Evolutionary conservation across 1,140 invertebrate species (phyloP).

Genomic region (Drosophila melanogaster): DNA sequence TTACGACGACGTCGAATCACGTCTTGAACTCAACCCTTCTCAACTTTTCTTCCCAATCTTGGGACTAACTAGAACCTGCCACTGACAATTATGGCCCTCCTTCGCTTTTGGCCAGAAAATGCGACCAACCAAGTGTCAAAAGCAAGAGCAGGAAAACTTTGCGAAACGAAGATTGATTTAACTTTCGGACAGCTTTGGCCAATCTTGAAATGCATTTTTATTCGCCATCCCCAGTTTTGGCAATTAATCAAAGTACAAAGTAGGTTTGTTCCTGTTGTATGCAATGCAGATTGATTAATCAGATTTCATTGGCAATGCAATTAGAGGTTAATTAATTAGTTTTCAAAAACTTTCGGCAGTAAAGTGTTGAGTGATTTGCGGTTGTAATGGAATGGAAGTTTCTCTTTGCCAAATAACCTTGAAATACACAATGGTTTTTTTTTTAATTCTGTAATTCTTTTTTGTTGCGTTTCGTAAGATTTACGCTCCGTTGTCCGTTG

Average conservation of each 20-base stretch:
- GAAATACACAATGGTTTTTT: not conserved
- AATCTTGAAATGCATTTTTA: slow-evolving; percentile 63
- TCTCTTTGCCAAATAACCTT: not conserved
- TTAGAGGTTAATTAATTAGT: slow-evolving; percentile 72
- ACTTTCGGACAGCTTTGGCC: slow-evolving; percentile 61
- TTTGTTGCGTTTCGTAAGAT: not conserved
- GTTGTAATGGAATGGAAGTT: slow-evolving; percentile 14
- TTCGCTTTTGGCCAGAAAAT: slow-evolving; percentile 25
- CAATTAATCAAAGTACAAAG: slow-evolving; percentile 72
- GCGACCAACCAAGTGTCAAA: not conserved
- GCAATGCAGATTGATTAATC: slow-evolving; percentile 64
- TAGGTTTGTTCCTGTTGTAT: slow-evolving; percentile 41
- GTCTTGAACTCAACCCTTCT: not conserved
- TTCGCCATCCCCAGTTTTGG: slow-evolving; percentile 14
- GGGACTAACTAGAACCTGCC: not conserved
- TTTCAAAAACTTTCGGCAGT: slow-evolving; percentile 29
- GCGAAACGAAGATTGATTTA: slow-evolving; percentile 72
- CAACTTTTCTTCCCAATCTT: not conserved
- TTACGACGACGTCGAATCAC: not conserved
- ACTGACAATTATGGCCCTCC: slow-evolving; percentile 35
- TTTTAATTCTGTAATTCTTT: not conserved
- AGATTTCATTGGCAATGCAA: slow-evolving; percentile 65
- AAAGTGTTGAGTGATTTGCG: slow-evolving; percentile 6
- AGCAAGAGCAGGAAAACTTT: slow-evolving; percentile 18
- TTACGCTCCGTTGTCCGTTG: not conserved